Conservation (phyloP, 2,797 vertebrate genomes). For the Phrynocephalus vlangalii region DNA sequence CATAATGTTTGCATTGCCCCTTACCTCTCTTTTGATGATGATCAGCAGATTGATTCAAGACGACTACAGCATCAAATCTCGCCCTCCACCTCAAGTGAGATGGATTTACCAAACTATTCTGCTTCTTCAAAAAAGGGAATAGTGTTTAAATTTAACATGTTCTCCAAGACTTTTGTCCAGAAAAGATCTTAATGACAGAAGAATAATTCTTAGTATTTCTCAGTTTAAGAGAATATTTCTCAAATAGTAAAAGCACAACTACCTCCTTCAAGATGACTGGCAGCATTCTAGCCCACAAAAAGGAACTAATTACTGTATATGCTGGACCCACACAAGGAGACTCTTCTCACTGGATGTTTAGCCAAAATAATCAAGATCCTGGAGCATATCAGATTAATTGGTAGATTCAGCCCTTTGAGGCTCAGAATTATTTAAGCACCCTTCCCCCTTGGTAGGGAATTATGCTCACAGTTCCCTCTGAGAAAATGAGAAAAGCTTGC, state of each 20-base stretch:
- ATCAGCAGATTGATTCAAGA: too few relatives aligned
- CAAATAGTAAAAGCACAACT: not conserved
- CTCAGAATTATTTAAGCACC: not conserved
- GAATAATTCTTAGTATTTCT: not conserved
- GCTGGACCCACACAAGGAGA: not conserved
- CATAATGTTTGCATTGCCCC: too few relatives aligned
- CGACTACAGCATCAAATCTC: too few relatives aligned
- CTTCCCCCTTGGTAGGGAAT: not conserved
- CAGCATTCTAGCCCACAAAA: not conserved
- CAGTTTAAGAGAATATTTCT: not conserved
- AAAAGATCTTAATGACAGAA: not conserved
- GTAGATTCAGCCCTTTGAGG: too few relatives aligned
- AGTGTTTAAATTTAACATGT: too few relatives aligned
- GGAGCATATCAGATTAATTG: too few relatives aligned
- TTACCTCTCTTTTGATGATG: too few relatives aligned
- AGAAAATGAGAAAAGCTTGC: too few relatives aligned
- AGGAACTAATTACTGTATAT: not conserved
- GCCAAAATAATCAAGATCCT: not conserved
- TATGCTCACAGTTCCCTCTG: too few relatives aligned
- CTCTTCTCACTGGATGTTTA: not conserved
- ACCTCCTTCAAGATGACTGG: not conserved
- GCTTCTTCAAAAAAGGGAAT: too few relatives aligned
- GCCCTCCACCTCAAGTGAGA: too few relatives aligned
- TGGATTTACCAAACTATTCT: too few relatives aligned
- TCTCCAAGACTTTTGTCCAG: not conserved